Evolutionary conservation across 2,797 vertebrate species (phyloP), one percentile per base, ranked within the genome.

Genomic region (Gadopsis marmoratus): DNA sequence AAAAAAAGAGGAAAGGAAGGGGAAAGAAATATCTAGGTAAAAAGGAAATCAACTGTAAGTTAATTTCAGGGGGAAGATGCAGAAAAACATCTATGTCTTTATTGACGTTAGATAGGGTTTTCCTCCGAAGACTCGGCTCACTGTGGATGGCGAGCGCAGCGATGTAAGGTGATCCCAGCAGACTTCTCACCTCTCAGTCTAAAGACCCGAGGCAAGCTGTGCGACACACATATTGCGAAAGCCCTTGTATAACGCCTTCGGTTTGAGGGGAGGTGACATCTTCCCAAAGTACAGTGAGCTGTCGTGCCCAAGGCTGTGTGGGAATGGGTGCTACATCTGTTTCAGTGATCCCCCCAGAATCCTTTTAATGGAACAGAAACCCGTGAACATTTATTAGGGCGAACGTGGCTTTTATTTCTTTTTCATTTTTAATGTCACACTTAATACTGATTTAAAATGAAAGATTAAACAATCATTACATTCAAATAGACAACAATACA

Each of bases 251-350:
- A 85, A 86, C 26, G 47, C 81, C 55, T 89, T 85, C 78, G 71
- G 75, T 88, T 89, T 82, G 77, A 88, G 84, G 80, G 82, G 71
- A 90, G 66, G 77, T 87, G 90, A 90, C 85, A 89, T 86, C 75
- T 74, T 84, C 76, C 66, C 65, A 67, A 83, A 79, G 81, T 84
- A 74, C 78, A 84, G 76, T 81, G 80, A 87, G 84, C 79, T 86
- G 83, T 83, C 71, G 64, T 37, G 81, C 88, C 85, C 0, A 53
- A 79, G 86, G 87, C 81, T 79, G 63, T 72, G 62, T 78, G 71
- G 60, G 76, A 81, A 72, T 56, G 51, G 47, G 48, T 76, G 73
- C 72, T 63, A 53, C 73, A 83, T 83, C 71, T 60, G 47, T 68
- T 85, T 76, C 76, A 72, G 17, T 71, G 59, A 4, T 48, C 41